Conservation (phyloP, 2,888 invertebrate species). For the Amphipyra tragopoginis region DNA sequence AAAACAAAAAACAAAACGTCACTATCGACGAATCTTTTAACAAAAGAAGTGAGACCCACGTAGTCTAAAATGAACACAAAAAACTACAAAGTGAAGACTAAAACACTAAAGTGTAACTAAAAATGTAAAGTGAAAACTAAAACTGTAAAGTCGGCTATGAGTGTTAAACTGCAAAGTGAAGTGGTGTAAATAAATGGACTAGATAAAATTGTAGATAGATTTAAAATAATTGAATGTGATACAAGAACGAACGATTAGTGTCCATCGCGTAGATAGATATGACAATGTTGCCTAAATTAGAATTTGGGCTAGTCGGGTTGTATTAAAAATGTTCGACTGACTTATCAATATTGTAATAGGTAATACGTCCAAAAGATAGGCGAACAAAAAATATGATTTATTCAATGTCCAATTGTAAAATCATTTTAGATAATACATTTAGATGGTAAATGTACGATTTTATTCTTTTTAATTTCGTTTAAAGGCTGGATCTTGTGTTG, state of each 20-base stretch:
- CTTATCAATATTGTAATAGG: slow-evolving; percentile 75
- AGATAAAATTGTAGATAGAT: slow-evolving; percentile 84
- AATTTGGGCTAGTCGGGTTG: slow-evolving; percentile 70
- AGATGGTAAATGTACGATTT: slow-evolving; percentile 55
- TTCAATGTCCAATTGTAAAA: slow-evolving; percentile 72
- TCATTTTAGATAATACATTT: slow-evolving; percentile 63
- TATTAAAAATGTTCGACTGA: slow-evolving; percentile 81
- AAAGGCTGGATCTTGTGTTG: slow-evolving; percentile 60
- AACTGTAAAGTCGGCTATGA: slow-evolving; percentile 49
- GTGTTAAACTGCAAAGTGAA: slow-evolving; percentile 46
- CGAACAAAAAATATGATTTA: slow-evolving; percentile 63
- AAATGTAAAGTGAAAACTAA: slow-evolving; percentile 37
- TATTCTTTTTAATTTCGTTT: slow-evolving; percentile 48
- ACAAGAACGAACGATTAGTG: slow-evolving; percentile 71
- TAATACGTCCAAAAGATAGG: slow-evolving; percentile 79
- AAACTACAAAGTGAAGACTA: slow-evolving; percentile 29
- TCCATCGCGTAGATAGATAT: slow-evolving; percentile 68
- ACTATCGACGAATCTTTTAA: slow-evolving; percentile 86
- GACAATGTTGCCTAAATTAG: slow-evolving; percentile 57
- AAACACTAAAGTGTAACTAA: slow-evolving; percentile 22
- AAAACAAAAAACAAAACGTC: slow-evolving; percentile 87
- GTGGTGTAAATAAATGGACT: slow-evolving; percentile 79
- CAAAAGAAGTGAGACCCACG: slow-evolving; percentile 84
- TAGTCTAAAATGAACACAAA: slow-evolving; percentile 69
- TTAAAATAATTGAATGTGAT: slow-evolving; percentile 85